Percentiles rank a stretch among this genome's conserved stretches.
Conservation (phyloP, 2,888 invertebrate species). For the Sycophila texana region DNA sequence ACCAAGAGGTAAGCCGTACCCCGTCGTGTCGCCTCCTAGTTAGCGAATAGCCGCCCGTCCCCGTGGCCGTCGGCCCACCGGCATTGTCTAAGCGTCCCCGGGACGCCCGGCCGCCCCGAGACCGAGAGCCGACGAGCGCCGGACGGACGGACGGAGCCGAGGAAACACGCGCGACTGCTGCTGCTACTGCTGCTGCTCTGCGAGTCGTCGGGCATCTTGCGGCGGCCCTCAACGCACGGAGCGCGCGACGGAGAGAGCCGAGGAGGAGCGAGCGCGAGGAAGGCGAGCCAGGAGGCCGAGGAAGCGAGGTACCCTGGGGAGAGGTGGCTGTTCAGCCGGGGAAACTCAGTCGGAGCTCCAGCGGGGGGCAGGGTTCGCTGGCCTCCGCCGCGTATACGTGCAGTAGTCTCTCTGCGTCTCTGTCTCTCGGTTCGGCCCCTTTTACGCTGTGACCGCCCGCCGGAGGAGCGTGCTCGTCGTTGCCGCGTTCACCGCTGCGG, state of each 20-base stretch:
- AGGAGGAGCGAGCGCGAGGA: conserved; percentile 7
- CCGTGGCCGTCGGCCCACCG: conserved; percentile 62
- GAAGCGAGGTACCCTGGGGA: neutral
- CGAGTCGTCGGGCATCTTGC: conserved; percentile 70
- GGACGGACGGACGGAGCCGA: conserved; percentile 48
- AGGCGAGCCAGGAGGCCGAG: neutral
- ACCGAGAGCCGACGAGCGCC: conserved; percentile 66
- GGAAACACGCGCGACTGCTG: conserved; percentile 44
- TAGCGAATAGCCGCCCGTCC: conserved; percentile 62
- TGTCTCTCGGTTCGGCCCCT: conserved; percentile 5
- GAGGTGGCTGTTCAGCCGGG: too few species aligned
- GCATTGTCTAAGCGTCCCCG: neutral
- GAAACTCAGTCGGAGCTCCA: neutral
- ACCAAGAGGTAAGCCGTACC: conserved; percentile 83
- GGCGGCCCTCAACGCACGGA: conserved; percentile 12
- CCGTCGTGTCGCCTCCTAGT: conserved; percentile 68
- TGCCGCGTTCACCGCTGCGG: neutral
- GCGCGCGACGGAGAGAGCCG: conserved; percentile 1
- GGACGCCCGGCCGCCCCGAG: conserved; percentile 60
- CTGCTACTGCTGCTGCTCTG: conserved; percentile 54
- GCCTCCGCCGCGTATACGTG: too few species aligned
- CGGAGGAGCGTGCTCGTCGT: neutral
- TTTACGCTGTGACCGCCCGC: neutral
- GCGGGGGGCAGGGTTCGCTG: too few species aligned
- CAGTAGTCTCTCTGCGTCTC: conserved; percentile 7